These are phyloP conservation scores for Papilio polytes DNA, from an alignment of 1,140 invertebrate species.

Conservation along the genomic window DNA sequence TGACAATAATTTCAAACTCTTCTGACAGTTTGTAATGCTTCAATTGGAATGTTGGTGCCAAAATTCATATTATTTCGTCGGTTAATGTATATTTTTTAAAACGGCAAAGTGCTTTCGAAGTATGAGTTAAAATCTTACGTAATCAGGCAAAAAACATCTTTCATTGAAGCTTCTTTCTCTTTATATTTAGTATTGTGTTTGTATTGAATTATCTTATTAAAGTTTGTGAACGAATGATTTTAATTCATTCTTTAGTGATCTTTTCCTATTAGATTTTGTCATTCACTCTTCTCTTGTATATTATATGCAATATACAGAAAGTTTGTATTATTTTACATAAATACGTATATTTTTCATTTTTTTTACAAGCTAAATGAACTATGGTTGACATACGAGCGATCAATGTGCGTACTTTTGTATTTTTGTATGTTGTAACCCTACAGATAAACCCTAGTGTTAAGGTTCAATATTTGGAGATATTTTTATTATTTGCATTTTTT, in stretches of 20 bases:
- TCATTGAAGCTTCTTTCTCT: no score
- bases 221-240: not conserved
- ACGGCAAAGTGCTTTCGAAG: not conserved
- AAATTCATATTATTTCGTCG: constrained; percentile 17
- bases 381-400: constrained; percentile 43
- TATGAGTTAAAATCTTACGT: not conserved
- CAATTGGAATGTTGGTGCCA: constrained; percentile 29
- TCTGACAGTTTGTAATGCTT: not conserved
- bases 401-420: constrained; percentile 73
- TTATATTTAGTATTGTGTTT: no score
- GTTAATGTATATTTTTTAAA: not conserved
- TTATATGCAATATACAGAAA: not conserved
- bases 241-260: not conserved
- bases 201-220: not conserved
- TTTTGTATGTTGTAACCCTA: constrained; percentile 71
- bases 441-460: constrained; percentile 75
- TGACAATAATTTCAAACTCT: constrained; percentile 64
- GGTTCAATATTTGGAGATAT: constrained; percentile 82
- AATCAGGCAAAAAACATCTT: no score
- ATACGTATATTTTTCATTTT: not conserved
- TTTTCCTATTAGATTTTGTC: not conserved
- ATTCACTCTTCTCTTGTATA: not conserved
- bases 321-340: not conserved
- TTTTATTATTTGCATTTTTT: constrained; percentile 83
- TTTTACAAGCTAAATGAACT: not conserved